Base-by-base conservation (phyloP, 2,113 vertebrate species). In the Daubentonia madagascariensis region DNA sequence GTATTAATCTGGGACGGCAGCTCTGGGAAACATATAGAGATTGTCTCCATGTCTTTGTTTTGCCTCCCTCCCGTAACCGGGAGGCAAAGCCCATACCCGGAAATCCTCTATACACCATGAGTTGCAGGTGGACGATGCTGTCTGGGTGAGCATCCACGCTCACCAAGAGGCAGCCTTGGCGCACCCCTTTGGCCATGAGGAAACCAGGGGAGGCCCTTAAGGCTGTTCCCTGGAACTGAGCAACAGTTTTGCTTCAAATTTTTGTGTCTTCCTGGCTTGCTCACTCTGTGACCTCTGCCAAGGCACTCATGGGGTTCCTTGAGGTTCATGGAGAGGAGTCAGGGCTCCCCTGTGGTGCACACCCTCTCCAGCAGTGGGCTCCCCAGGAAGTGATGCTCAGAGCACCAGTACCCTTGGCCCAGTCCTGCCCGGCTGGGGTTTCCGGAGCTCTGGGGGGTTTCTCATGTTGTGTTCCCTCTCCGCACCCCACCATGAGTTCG, bases 91-190 rank as follows among this genome's bases (percentile, higher is more conserved):
- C 5, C 22, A 4, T 0, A 7, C 72, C 75, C 35, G 1, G 72
- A 35, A 37, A 14, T 11, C 9, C 5, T 61, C 43, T 78, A 23
- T 8, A 0, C 17, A 2, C 40, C 20, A 6, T 17, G n/a, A 4
- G 8, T 50, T 16, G 30, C 3, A 32, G 5, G 28, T 0, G 50
- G 25, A 10, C 5, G 37, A 23, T 0, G 10, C 45, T 37, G 3
- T 30, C 1, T 14, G 18, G 2, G 0, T 20, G 67, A 10, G 5
- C 32, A 5, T 2, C 14, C 23, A 30, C 12, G 3, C 50, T 72
- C 2, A 0, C 32, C 4, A 3, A 8, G 30, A 37, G 28, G 30
- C 28, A 35, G 54, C 20, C 0, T 0, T 0, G 2, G 0, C 1
- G 45, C 37, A 2, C 48, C 78, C 78, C 17, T 5, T 5, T 12